These are phyloP conservation scores for Acromyrmex charruanus DNA, from an alignment of 1,140 invertebrate species.

Conservation along the genomic window DNA sequence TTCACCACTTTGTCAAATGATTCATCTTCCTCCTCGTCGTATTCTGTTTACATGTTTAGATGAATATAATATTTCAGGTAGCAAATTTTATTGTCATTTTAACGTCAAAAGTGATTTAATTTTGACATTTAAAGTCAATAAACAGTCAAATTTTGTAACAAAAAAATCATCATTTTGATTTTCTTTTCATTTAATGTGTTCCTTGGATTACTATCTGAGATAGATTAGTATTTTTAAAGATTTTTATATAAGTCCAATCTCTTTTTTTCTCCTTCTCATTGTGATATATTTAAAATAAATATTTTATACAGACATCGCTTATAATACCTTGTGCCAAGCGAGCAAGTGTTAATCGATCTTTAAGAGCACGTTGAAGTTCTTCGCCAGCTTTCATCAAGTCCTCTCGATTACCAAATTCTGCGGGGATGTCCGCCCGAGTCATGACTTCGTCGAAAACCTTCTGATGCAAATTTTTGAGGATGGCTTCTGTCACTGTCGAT, in stretches of 20 bases:
- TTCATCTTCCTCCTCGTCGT: background rate
- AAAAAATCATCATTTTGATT: no score
- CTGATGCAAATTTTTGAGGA: constrained; percentile 71
- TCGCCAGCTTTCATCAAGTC: constrained; percentile 56
- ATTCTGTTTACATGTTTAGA: background rate
- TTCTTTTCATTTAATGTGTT: no score
- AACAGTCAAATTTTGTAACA: no score
- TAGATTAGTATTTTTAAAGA: background rate
- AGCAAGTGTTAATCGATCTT: constrained; percentile 65
- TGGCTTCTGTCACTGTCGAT: constrained; percentile 66
- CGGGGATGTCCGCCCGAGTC: constrained; percentile 64
- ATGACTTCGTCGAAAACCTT: constrained; percentile 72
- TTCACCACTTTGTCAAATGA: background rate
- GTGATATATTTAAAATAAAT: background rate
- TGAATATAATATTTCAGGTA: no score
- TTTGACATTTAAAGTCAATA: no score
- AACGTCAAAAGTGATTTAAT: no score
- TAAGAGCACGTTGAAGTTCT: constrained; percentile 69
- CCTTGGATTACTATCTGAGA: no score
- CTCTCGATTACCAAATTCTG: constrained; percentile 67
- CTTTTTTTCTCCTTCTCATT: background rate
- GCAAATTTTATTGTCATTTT: no score
- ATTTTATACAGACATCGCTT: background rate
- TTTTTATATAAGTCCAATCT: background rate
- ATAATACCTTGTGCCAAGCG: constrained; percentile 40